Evolutionary conservation across 2,888 invertebrate genomes (phyloP).

Genomic region (Monoplex corrugatus): DNA sequence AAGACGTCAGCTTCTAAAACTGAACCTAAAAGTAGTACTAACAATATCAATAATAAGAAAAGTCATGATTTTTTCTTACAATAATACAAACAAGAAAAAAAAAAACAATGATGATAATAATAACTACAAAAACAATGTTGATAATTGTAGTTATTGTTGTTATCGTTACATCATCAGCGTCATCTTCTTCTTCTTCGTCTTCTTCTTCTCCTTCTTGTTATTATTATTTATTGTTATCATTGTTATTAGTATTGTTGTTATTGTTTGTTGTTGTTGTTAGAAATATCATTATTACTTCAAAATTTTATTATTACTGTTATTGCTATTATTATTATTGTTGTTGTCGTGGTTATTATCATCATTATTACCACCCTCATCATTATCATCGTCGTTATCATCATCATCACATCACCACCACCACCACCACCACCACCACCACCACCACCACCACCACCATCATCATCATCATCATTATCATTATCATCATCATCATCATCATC

Average conservation of each 20-base stretch:
- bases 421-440: constrained; percentile 34
- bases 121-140: background rate
- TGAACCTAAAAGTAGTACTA: too few relatives aligned
- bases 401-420: constrained; percentile 1
- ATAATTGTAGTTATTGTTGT: background rate
- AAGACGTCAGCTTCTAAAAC: too few relatives aligned
- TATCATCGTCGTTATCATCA: background rate
- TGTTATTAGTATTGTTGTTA: background rate
- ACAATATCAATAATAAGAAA: too few relatives aligned
- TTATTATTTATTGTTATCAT: background rate
- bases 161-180: background rate
- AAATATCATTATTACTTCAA: too few relatives aligned
- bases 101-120: too few relatives aligned
- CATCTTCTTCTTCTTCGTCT: too few relatives aligned
- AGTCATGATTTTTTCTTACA: too few relatives aligned
- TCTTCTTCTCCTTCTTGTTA: background rate
- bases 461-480: constrained; percentile 13
- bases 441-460: constrained; percentile 28
- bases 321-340: too few relatives aligned
- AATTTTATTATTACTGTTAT: too few relatives aligned
- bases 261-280: too few relatives aligned
- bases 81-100: too few relatives aligned
- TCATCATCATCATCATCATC: background rate
- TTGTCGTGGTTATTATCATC: too few relatives aligned
- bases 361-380: background rate